Evolutionary conservation across 2,113 vertebrate species (phyloP).

Genomic region (Pteropus alecto): DNA sequence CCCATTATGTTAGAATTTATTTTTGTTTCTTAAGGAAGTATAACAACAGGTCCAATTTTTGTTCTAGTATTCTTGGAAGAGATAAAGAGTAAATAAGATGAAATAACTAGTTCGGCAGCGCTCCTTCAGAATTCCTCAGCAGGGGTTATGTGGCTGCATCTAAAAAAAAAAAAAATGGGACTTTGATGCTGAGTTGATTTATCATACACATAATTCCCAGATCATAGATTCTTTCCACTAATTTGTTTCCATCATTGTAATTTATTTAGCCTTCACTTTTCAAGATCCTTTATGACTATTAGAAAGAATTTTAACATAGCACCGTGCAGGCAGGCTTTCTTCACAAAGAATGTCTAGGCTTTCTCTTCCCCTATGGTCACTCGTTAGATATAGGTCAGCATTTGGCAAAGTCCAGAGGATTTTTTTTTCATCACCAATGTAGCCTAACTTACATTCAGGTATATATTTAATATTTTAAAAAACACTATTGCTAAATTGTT

Average conservation of each 20-base stretch:
- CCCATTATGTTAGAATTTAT: slow-evolving; percentile 3
- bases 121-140: background rate
- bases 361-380: background rate
- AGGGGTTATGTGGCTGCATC: background rate
- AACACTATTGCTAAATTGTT: background rate
- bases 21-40: slow-evolving; percentile 42
- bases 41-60: background rate
- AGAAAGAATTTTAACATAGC: slow-evolving; percentile 22
- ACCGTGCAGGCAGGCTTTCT: background rate
- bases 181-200: slow-evolving; percentile 8
- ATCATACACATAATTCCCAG: background rate
- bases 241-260: background rate
- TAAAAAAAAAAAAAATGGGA: background rate
- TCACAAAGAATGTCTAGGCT: background rate
- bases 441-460: background rate
- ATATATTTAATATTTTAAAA: background rate
- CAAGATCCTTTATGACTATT: background rate
- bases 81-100: slow-evolving; percentile 16
- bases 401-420: background rate
- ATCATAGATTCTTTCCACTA: background rate
- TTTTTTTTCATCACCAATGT: background rate
- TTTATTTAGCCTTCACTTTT: background rate
- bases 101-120: background rate
- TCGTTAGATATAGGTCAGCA: background rate
- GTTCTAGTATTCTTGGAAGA: background rate